Percentiles rank a stretch among this genome's conserved stretches.
These are phyloP conservation scores for Ginglymostoma cirratum DNA, from an alignment of 2,113 vertebrate species.

Conservation along the genomic window DNA sequence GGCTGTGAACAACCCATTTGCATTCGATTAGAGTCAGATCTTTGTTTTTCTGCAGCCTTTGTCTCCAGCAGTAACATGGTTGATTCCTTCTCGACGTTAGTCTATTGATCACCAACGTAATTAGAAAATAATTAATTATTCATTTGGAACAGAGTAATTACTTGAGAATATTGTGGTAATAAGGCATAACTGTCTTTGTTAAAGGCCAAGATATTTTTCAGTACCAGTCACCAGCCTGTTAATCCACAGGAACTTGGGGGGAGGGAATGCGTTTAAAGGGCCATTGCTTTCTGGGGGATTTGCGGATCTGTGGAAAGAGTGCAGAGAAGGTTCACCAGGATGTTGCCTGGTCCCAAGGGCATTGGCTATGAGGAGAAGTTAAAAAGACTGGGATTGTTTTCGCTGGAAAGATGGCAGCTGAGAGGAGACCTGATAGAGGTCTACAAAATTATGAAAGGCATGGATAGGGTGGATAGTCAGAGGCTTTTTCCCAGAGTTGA, in stretches of 20 bases:
- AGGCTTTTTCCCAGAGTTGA: too few species aligned
- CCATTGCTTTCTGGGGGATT: neutral
- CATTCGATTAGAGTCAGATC: neutral
- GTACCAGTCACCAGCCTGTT: neutral
- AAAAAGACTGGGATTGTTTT: too few species aligned
- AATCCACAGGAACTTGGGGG: neutral
- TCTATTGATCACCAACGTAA: slow-evolving; percentile 16
- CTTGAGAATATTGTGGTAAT: neutral
- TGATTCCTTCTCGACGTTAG: neutral
- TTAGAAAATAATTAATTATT: slow-evolving; percentile 25
- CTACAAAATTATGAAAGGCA: too few species aligned
- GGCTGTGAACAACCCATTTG: neutral
- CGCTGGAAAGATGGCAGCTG: too few species aligned
- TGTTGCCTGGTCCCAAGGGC: too few species aligned
- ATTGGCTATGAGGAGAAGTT: too few species aligned
- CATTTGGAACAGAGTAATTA: slow-evolving; percentile 22
- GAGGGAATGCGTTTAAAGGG: neutral
- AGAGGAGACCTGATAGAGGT: too few species aligned
- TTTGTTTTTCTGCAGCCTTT: neutral
- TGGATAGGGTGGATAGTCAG: too few species aligned
- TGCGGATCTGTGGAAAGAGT: neutral
- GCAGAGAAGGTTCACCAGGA: too few species aligned
- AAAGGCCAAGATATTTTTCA: slow-evolving; percentile 1
- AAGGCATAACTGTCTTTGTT: neutral
- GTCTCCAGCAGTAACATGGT: neutral